These are phyloP conservation scores for Tricholaema leucomelas DNA, from an alignment of 2,113 vertebrate genomes.

Conservation along the genomic window DNA sequence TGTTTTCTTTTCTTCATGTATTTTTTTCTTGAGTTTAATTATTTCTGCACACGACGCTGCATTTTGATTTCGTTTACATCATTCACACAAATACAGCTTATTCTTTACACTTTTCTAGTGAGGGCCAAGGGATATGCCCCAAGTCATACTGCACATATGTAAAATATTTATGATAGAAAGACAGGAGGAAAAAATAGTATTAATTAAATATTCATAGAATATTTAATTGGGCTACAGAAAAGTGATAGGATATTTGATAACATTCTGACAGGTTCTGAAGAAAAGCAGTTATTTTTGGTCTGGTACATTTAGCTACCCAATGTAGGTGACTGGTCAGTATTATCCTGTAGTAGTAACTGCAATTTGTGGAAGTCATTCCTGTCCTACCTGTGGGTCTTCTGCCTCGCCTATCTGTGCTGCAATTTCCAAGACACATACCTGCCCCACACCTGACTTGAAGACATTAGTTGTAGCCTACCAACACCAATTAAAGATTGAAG, in stretches of 20 bases:
- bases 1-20: neutral
- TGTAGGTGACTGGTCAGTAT: neutral
- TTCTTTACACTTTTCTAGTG: neutral
- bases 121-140: neutral
- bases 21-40: neutral
- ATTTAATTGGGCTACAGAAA: neutral
- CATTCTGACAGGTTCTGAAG: neutral
- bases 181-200: neutral
- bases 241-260: neutral
- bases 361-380: neutral
- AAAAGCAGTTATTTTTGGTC: neutral
- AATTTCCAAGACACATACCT: neutral
- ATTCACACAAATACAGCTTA: neutral
- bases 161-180: neutral
- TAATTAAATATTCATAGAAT: neutral
- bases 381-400: neutral
- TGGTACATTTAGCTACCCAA: neutral
- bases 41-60: neutral
- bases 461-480: neutral
- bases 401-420: neutral
- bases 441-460: fast-evolving
- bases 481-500: neutral
- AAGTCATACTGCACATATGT: neutral
- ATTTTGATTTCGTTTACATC: neutral
- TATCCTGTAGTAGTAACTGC: fast-evolving